These are phyloP conservation scores for Leucoptera coffeella DNA, from an alignment of 2,888 invertebrate genomes.

Conservation along the genomic window DNA sequence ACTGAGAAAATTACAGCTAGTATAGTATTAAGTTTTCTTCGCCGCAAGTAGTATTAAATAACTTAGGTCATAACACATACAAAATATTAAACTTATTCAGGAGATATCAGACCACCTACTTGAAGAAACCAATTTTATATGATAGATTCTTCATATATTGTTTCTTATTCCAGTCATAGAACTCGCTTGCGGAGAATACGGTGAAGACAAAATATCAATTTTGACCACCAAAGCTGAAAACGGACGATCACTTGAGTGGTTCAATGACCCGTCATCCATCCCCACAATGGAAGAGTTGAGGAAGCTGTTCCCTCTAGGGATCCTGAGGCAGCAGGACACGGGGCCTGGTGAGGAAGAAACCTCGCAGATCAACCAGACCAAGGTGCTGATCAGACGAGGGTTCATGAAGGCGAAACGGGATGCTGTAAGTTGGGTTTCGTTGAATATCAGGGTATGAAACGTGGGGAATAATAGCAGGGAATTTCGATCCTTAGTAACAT, in stretches of 20 bases:
- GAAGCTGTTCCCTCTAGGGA: constrained; percentile 46
- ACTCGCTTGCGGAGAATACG: constrained; percentile 87
- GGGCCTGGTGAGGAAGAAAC: constrained; percentile 59
- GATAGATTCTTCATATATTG: neutral
- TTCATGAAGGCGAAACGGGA: constrained; percentile 70
- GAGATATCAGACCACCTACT: too few species aligned
- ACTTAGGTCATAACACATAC: too few species aligned
- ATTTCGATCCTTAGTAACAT: too few species aligned
- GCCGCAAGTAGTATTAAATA: too few species aligned
- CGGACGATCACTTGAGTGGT: constrained; percentile 64
- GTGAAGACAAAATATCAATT: constrained; percentile 65
- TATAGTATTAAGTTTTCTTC: too few species aligned
- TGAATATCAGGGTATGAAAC: too few species aligned
- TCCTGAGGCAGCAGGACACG: constrained; percentile 27
- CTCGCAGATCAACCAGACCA: constrained; percentile 62
- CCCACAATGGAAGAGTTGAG: constrained; percentile 53
- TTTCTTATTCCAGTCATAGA: constrained; percentile 70
- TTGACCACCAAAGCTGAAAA: constrained; percentile 65
- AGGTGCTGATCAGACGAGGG: constrained; percentile 64
- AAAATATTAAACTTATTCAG: too few species aligned
- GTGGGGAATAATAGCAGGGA: too few species aligned
- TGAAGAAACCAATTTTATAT: too few species aligned
- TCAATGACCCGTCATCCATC: constrained; percentile 52
- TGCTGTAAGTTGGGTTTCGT: constrained; percentile 54
- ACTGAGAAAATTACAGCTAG: too few species aligned